A percentile compares a stretch with the other conserved stretches of the same genome.
phyloP scores from a whole-genome alignment of 2,113 vertebrate genomes.

The Alexandromys fortis region DNA sequence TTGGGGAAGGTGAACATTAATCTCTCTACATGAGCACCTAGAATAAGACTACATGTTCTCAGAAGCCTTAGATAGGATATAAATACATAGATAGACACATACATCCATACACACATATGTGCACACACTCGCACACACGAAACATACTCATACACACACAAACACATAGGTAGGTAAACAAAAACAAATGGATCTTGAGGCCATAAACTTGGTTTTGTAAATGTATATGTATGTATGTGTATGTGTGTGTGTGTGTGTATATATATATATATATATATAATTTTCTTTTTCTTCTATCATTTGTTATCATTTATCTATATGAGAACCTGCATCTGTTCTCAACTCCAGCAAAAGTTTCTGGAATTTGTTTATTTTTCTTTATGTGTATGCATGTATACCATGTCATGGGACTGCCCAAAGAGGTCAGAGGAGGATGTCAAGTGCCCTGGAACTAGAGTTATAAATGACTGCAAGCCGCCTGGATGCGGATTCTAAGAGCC shows the following conservation, averaged over 20 bases:
- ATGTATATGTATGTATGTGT: neutral
- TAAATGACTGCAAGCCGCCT: neutral
- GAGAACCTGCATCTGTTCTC: neutral
- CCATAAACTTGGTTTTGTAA: neutral
- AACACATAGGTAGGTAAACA: neutral
- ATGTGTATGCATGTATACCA: neutral
- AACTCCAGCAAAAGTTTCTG: neutral
- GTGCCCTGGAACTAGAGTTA: neutral
- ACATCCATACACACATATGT: neutral
- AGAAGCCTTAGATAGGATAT: neutral
- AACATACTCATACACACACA: neutral
- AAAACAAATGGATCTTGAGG: neutral
- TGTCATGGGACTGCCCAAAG: neutral
- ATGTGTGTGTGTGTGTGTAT: too few species aligned
- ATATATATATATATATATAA: too few species aligned
- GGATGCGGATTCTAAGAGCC: neutral
- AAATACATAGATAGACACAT: neutral
- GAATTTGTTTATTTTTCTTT: neutral
- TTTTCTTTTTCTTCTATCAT: neutral
- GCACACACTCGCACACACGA: neutral
- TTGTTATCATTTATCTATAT: neutral
- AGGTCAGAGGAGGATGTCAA: neutral
- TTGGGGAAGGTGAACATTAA: neutral
- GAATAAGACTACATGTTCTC: neutral
- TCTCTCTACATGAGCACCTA: neutral